Percentiles rank a stretch among this genome's conserved stretches.
Conservation (phyloP, 2,888 invertebrate genomes). For the Noctua fimbriata region DNA sequence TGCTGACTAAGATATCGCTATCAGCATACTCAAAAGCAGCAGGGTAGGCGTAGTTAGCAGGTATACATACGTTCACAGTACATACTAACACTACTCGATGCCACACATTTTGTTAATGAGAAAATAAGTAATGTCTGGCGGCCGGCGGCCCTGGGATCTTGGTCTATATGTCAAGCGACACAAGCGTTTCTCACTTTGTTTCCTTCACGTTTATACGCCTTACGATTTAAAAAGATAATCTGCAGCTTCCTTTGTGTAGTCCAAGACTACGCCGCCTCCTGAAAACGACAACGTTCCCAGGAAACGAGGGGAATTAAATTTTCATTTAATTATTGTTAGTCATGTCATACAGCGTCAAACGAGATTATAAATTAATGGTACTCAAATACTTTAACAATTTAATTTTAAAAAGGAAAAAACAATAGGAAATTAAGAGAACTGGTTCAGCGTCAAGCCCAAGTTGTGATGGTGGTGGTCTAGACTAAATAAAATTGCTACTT, state of each 20-base stretch:
- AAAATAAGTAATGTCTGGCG: too few relatives aligned
- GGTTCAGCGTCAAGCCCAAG: neutral
- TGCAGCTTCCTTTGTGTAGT: neutral
- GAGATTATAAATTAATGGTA: neutral
- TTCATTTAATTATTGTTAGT: neutral
- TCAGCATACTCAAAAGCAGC: too few relatives aligned
- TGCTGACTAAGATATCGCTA: neutral
- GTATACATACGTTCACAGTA: too few relatives aligned
- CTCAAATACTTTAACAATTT: neutral
- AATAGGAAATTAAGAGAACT: neutral
- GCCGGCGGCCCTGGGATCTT: too few relatives aligned
- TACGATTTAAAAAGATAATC: neutral
- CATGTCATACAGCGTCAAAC: neutral
- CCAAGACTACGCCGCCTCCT: neutral
- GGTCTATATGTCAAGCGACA: too few relatives aligned
- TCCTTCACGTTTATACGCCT: neutral
- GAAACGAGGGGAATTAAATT: neutral
- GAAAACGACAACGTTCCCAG: neutral
- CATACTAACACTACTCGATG: too few relatives aligned
- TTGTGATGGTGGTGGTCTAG: neutral
- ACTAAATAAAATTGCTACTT: constrained; percentile 48
- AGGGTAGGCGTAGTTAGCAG: too few relatives aligned
- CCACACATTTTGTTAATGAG: too few relatives aligned
- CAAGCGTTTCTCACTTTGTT: too few relatives aligned
- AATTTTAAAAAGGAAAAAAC: neutral